These are phyloP conservation scores for Pseudomyrmex flavicornis DNA, from an alignment of 1,140 invertebrate genomes.

Conservation along the genomic window DNA sequence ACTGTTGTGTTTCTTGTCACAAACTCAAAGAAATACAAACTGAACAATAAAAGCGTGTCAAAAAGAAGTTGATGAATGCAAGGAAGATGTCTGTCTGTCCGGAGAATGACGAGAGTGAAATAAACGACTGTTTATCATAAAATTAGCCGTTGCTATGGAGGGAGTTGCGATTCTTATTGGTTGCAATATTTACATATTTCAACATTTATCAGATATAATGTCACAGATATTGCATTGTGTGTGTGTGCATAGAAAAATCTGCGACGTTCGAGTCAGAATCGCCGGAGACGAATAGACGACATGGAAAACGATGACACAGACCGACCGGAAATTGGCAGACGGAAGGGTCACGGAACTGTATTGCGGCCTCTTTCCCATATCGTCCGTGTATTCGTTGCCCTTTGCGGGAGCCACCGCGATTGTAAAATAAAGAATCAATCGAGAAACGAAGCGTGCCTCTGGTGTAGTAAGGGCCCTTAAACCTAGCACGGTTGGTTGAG, in stretches of 20 bases:
- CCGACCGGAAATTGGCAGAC: slow-evolving; percentile 20
- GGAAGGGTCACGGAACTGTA: slow-evolving; percentile 7
- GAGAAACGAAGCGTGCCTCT: slow-evolving; percentile 83
- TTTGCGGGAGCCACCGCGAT: slow-evolving; percentile 77
- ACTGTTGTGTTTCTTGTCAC: too few relatives aligned
- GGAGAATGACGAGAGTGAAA: too few relatives aligned
- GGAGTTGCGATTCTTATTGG: too few relatives aligned
- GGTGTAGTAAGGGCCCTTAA: slow-evolving; percentile 75
- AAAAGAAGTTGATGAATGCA: too few relatives aligned
- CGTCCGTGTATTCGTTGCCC: slow-evolving; percentile 58
- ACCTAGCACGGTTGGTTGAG: slow-evolving; percentile 80
- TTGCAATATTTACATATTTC: background rate
- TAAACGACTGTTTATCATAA: too few relatives aligned
- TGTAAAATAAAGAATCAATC: slow-evolving; percentile 85
- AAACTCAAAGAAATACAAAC: too few relatives aligned
- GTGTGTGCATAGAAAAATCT: background rate
- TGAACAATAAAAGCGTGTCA: too few relatives aligned
- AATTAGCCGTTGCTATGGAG: too few relatives aligned
- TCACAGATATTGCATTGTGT: background rate
- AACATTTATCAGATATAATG: background rate
- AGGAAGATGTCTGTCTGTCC: too few relatives aligned
- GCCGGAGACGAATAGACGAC: slow-evolving; percentile 25
- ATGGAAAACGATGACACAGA: slow-evolving; percentile 40
- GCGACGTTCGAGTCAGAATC: background rate
- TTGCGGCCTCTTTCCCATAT: background rate